A percentile compares a stretch with the other conserved stretches of the same genome.
phyloP scores from a whole-genome alignment of 2,113 vertebrate genomes.

The Aegotheles bennettii region DNA sequence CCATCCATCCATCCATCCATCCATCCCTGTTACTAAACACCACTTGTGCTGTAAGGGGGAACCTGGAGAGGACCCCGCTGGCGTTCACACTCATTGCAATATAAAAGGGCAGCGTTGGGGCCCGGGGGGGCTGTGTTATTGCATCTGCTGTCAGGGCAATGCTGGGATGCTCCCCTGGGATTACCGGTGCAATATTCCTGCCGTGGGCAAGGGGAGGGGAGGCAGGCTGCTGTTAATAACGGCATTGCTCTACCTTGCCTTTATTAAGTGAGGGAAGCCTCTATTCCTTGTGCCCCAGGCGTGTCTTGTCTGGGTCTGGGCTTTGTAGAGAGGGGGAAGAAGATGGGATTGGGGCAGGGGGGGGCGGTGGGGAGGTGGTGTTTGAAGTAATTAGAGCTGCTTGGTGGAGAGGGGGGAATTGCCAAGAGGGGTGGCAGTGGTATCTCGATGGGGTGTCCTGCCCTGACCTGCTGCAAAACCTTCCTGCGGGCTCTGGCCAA shows the following conservation, averaged over 20 bases:
- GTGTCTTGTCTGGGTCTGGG: neutral
- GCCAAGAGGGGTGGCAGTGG: neutral
- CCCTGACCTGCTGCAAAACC: neutral
- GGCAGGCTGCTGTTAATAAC: constrained; percentile 4
- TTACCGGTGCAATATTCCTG: constrained; percentile 62
- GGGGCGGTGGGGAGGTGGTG: neutral
- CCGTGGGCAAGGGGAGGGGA: neutral
- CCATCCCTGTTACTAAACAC: neutral
- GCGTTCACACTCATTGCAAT: neutral
- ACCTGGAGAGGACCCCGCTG: neutral
- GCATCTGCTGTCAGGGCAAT: constrained; percentile 40
- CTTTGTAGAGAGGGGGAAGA: neutral
- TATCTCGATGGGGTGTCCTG: neutral
- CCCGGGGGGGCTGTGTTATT: constrained; percentile 56
- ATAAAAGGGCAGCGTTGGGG: constrained; percentile 49
- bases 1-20: neutral
- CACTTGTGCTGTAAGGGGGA: neutral
- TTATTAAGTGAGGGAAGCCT: constrained; percentile 66
- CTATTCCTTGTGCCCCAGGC: neutral
- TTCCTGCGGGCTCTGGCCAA: neutral
- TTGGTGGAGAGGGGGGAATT: constrained; percentile 10
- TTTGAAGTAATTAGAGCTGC: constrained; percentile 48
- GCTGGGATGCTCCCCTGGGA: constrained; percentile 26
- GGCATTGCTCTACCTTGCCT: neutral
- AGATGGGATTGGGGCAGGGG: neutral